Percentiles rank a stretch among this genome's conserved stretches.
phyloP scores from a whole-genome alignment of 2,888 invertebrate genomes.

The Pherbina coryleti region DNA sequence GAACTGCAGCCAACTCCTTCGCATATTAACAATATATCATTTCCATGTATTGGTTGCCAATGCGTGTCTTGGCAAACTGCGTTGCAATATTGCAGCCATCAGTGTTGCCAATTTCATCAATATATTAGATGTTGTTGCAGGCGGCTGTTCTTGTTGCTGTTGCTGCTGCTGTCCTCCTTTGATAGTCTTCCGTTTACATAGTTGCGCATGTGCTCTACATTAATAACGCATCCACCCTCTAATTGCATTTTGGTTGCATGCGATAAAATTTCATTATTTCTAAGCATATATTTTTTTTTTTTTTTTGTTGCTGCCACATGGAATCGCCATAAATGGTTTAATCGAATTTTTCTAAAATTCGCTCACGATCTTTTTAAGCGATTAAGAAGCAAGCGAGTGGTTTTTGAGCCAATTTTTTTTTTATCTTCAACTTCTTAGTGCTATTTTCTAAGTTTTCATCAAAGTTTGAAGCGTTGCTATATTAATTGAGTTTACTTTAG shows the following conservation, averaged over 20 bases:
- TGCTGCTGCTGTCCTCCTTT: slow-evolving; percentile 32
- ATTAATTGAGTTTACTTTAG: neutral
- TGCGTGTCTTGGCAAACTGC: slow-evolving; percentile 9
- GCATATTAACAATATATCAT: slow-evolving; percentile 48
- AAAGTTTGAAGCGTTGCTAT: slow-evolving; percentile 29
- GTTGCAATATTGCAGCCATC: slow-evolving; percentile 27
- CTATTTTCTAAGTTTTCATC: slow-evolving; percentile 5
- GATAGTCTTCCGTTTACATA: slow-evolving; percentile 17
- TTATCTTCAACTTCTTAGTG: neutral
- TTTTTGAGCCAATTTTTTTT: too few species aligned
- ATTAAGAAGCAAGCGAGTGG: slow-evolving; percentile 49
- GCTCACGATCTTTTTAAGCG: slow-evolving; percentile 61
- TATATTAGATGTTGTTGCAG: slow-evolving; percentile 40
- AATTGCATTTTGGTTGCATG: slow-evolving; percentile 61
- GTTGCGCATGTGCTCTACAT: slow-evolving; percentile 59
- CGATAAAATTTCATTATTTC: slow-evolving; percentile 15
- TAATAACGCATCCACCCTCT: slow-evolving; percentile 70
- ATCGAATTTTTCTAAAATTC: slow-evolving; percentile 54
- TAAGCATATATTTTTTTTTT: neutral
- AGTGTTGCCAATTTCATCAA: slow-evolving; percentile 37
- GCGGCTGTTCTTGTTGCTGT: slow-evolving; percentile 21
- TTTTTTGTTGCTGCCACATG: slow-evolving; percentile 2
- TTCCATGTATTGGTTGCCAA: slow-evolving; percentile 35
- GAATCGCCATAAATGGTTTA: slow-evolving; percentile 33
- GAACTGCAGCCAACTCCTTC: slow-evolving; percentile 32